phyloP scores from a whole-genome alignment of 2,888 invertebrate genomes.

The Sepiola atlantica region DNA sequence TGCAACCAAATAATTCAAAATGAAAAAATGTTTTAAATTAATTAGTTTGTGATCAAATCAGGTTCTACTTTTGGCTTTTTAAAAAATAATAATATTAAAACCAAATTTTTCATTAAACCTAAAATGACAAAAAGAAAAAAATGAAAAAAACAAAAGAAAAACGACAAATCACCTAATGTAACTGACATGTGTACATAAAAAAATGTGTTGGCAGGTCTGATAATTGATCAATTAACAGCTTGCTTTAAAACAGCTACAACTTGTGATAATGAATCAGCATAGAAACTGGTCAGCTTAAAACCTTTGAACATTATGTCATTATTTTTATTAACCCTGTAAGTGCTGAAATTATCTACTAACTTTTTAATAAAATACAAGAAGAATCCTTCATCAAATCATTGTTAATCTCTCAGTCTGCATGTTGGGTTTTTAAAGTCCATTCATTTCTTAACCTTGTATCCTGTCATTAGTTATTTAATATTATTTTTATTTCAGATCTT shows the following conservation, averaged over 20 bases:
- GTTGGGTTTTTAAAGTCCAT: neutral
- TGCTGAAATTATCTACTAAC: neutral
- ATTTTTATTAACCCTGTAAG: slow-evolving; percentile 32
- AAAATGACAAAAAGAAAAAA: slow-evolving; percentile 32
- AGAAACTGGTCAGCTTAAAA: slow-evolving; percentile 32
- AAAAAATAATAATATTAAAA: slow-evolving; percentile 13
- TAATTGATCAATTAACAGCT: neutral
- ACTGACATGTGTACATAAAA: neutral
- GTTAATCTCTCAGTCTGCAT: neutral
- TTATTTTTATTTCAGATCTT: neutral
- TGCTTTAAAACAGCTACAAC: slow-evolving; percentile 21
- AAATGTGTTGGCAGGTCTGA: slow-evolving; percentile 32
- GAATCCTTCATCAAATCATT: neutral
- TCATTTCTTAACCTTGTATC: neutral
- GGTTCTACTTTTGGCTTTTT: neutral
- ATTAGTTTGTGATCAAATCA: slow-evolving; percentile 18
- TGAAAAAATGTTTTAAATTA: neutral
- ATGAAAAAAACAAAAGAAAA: neutral
- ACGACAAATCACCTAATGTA: neutral
- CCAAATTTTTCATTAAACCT: neutral
- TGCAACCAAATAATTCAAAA: neutral
- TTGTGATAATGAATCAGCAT: slow-evolving; percentile 13
- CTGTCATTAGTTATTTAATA: neutral
- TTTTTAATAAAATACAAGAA: neutral
- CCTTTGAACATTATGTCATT: slow-evolving; percentile 12